Conservation (phyloP, 2,888 invertebrate species). For the Pachydiplax longipennis region DNA sequence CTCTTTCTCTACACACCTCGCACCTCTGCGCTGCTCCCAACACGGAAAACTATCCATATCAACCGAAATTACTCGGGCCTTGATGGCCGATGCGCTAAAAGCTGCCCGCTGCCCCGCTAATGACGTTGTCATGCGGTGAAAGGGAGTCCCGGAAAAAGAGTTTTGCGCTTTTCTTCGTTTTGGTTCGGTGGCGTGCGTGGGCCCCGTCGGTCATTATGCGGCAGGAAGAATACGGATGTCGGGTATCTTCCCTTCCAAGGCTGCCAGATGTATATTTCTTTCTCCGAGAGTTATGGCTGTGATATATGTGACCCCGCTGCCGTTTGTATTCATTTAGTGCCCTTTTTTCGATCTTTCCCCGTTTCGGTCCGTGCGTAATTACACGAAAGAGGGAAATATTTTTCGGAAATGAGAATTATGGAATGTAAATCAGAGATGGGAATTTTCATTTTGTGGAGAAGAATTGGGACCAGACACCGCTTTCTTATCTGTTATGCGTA, state of each 20-base stretch:
- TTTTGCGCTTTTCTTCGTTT: neutral
- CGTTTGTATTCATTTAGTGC: no score
- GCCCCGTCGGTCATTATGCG: neutral
- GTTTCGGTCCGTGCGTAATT: no score
- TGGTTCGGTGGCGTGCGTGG: neutral
- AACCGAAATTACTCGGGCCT: constrained; percentile 4
- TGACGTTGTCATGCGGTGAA: constrained; percentile 28
- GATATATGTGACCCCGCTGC: no score
- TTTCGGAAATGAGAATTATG: no score
- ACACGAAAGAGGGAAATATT: no score
- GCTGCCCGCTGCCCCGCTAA: neutral
- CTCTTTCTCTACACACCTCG: neutral
- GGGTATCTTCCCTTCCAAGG: neutral
- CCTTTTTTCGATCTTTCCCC: no score
- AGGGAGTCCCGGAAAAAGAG: neutral
- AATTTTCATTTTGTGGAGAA: no score
- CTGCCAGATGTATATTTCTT: no score
- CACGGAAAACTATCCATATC: constrained; percentile 13
- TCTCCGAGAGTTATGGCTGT: no score
- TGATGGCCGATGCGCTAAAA: neutral
- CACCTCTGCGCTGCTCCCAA: neutral
- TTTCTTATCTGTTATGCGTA: no score
- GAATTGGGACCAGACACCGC: no score
- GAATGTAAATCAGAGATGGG: no score
- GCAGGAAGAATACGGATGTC: neutral